phyloP scores from a whole-genome alignment of 2,113 vertebrate species.

The Syngnathus scovelli region DNA sequence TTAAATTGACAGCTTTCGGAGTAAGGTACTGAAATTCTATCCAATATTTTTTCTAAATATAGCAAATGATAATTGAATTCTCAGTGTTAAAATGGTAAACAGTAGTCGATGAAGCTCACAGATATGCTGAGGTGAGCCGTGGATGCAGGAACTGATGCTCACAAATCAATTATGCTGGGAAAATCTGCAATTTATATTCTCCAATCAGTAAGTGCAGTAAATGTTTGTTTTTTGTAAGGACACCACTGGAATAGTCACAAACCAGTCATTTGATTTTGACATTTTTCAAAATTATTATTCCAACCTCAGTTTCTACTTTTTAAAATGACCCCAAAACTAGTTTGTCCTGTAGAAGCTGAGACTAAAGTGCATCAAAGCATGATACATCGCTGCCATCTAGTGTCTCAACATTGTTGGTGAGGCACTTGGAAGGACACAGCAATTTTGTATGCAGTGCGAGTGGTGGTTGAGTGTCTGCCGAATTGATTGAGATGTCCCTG shows the following conservation, averaged over 20 bases:
- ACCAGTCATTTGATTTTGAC: background rate
- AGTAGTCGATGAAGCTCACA: background rate
- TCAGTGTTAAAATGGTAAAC: background rate
- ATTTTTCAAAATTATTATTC: background rate
- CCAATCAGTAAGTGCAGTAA: background rate
- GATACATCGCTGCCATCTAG: constrained; percentile 54
- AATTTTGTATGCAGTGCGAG: background rate
- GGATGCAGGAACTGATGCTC: background rate
- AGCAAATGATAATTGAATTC: background rate
- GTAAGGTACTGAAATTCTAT: background rate
- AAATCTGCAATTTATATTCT: background rate
- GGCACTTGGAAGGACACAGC: background rate
- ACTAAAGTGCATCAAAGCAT: background rate
- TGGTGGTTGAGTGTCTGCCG: background rate
- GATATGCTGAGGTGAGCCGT: background rate
- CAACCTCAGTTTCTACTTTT: background rate
- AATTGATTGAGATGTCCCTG: background rate
- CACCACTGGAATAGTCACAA: background rate
- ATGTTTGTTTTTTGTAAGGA: background rate
- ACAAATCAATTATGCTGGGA: background rate
- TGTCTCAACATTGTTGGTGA: constrained; percentile 28
- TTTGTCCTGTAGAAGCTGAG: background rate
- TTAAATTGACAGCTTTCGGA: background rate
- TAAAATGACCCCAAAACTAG: no score
- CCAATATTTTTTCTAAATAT: background rate